Conservation (phyloP, 2,888 invertebrate genomes). For the Scaptomyza caliginosa region DNA sequence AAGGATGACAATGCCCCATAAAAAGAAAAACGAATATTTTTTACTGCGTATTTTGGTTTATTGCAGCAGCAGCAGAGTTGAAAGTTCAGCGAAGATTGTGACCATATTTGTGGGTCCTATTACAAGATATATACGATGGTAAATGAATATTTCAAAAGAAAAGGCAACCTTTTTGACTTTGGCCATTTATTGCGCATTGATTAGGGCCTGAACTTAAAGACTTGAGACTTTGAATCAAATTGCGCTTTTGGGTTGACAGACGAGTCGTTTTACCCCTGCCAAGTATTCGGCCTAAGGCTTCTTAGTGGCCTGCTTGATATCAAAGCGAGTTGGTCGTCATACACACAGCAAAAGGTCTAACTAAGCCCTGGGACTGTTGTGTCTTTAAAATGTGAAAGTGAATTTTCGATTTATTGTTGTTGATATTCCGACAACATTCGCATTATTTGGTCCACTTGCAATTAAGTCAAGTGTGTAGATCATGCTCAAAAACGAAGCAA, state of each 20-base stretch:
- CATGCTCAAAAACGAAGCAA: conserved; percentile 1
- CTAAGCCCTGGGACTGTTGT: conserved; percentile 23
- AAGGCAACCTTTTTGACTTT: conserved; percentile 42
- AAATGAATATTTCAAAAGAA: conserved; percentile 13
- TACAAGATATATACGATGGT: conserved; percentile 12
- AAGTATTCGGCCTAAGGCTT: conserved; percentile 7
- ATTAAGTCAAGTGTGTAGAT: conserved; percentile 45
- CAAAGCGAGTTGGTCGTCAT: conserved; percentile 35
- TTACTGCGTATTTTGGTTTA: conserved; percentile 21
- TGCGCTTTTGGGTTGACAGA: conserved; percentile 36
- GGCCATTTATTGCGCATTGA: conserved; percentile 49
- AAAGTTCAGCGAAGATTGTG: conserved; percentile 43
- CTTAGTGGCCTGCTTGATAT: conserved; percentile 51
- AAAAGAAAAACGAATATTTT: conserved; percentile 21
- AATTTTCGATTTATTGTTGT: conserved; percentile 21
- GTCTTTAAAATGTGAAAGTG: conserved; percentile 40
- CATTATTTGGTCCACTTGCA: conserved; percentile 44
- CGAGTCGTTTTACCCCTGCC: background rate
- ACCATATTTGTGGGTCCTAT: conserved; percentile 26
- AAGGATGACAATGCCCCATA: conserved; percentile 50
- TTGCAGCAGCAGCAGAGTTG: conserved; percentile 22
- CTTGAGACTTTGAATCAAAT: conserved; percentile 42
- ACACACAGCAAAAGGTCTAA: conserved; percentile 15
- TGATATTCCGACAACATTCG: conserved; percentile 24
- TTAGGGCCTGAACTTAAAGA: conserved; percentile 43